Base-by-base conservation (phyloP, 2,888 invertebrate species). In the Hirtodrosophila confusa region DNA sequence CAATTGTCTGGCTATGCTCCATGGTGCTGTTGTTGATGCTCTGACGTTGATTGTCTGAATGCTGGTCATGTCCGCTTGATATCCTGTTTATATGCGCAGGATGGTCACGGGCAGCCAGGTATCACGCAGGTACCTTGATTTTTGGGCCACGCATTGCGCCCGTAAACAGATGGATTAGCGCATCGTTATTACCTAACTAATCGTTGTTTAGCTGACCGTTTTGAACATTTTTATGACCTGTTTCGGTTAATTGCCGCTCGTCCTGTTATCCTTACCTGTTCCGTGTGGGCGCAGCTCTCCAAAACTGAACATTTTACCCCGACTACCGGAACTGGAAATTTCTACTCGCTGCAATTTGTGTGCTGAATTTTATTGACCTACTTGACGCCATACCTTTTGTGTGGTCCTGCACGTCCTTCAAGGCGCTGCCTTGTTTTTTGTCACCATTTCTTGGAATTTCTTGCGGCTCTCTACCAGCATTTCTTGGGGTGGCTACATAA, bases 261-360 rank as follows among this genome's bases (percentile, higher is more conserved):
- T 53, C n/a, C 35, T 24, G 3, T 9, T 40, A n/a, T 10, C 10
- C 9, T 11, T 62, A 72, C 50, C 73, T 57, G 36, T 0, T 1
- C 29, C 64, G 41, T 40, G 36, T 53, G 41, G 11, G 7, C 1
- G 12, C 24, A 7, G 35, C 12, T 53, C 12, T 8, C 12, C 48
- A 40, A 45, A 40, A 44, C 54, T 40, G 65, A 55, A 17, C 66
- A 69, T 58, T 17, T 51, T 37, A 58, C n/a, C 41, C 44, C 41
- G 10, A 43, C 61, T 69, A 82, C 80, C 82, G 82, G 82, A 82
- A 86, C 82, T 79, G 70, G 60, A 78, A 77, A 80, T 31, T 17
- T 17, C 17, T 43, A 53, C 66, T 23, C 45, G 12, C 1, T 10
- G 23, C n/a, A 4, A 9, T 10, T 29, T 2, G 11, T 27, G 12